phyloP scores from a whole-genome alignment of 1,140 invertebrate genomes.

The Chironomus tepperi region DNA sequence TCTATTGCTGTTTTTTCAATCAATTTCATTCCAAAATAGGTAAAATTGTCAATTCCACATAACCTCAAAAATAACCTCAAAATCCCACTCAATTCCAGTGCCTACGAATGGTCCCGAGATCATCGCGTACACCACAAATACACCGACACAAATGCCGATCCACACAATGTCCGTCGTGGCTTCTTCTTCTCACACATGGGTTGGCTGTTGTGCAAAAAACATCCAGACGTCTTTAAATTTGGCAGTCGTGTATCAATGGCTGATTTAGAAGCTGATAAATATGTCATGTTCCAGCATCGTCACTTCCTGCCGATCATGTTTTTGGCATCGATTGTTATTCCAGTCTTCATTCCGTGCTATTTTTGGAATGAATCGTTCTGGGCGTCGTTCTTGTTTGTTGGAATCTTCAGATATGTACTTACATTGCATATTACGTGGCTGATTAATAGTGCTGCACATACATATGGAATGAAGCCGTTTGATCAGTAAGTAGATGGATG shows the following conservation, averaged over 20 bases:
- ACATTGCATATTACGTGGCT: conserved; percentile 63
- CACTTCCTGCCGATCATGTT: conserved; percentile 58
- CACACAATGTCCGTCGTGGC: conserved; percentile 53
- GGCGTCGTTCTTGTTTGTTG: conserved; percentile 41
- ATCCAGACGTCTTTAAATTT: conserved; percentile 52
- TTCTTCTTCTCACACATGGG: conserved; percentile 58
- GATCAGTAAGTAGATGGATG: conserved; percentile 42
- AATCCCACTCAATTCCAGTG: conserved; percentile 36
- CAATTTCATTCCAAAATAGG: conserved; percentile 49
- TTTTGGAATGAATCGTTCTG: conserved; percentile 50
- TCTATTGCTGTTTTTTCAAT: conserved; percentile 44
- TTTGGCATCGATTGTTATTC: conserved; percentile 60
- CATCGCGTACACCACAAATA: conserved; percentile 59
- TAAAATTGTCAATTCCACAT: conserved; percentile 40
- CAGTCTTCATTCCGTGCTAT: conserved; percentile 54
- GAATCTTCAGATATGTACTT: conserved; percentile 42
- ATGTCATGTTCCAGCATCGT: conserved; percentile 61
- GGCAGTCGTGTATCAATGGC: conserved; percentile 58
- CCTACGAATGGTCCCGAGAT: conserved; percentile 47
- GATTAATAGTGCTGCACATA: conserved; percentile 64
- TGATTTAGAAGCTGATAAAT: conserved; percentile 60
- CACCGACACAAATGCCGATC: conserved; percentile 57
- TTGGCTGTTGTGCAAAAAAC: conserved; percentile 51
- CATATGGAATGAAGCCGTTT: conserved; percentile 52
- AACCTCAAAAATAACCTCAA: too few relatives aligned